A percentile compares a stretch with the other conserved stretches of the same genome.
These are phyloP conservation scores for Psilanteris sp. DNA, from an alignment of 1,140 invertebrate species.

Conservation along the genomic window DNA sequence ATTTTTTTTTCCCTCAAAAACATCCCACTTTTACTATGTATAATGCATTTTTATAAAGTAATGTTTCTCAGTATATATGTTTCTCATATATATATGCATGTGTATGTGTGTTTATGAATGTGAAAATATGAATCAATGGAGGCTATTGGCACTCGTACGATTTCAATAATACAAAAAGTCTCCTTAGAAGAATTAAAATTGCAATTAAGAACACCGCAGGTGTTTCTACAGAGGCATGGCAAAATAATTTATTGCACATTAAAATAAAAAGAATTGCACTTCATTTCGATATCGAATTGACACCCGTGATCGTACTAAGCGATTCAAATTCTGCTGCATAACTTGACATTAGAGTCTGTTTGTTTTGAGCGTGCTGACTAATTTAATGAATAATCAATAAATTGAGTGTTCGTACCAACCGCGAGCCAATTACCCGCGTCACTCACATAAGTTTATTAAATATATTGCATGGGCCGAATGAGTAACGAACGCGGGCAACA, in stretches of 20 bases:
- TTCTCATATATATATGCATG: too few species aligned
- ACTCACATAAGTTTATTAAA: slow-evolving; percentile 33
- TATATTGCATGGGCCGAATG: slow-evolving; percentile 38
- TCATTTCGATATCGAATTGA: too few species aligned
- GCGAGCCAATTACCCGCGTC: slow-evolving; percentile 20
- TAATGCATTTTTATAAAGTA: too few species aligned
- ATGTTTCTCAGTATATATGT: too few species aligned
- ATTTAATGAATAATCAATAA: slow-evolving; percentile 43
- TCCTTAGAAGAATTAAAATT: too few species aligned
- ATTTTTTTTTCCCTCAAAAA: too few species aligned
- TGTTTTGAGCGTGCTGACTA: slow-evolving; percentile 46
- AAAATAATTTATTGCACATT: slow-evolving; percentile 26
- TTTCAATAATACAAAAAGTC: too few species aligned
- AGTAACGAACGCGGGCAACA: slow-evolving; percentile 18
- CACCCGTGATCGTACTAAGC: too few species aligned
- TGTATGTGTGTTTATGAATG: too few species aligned
- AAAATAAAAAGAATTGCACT: slow-evolving; percentile 28
- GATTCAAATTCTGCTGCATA: slow-evolving; percentile 60
- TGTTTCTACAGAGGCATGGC: slow-evolving; percentile 1
- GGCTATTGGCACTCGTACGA: too few species aligned
- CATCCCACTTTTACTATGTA: too few species aligned
- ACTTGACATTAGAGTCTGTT: slow-evolving; percentile 35
- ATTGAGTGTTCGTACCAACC: slow-evolving; percentile 25
- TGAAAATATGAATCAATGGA: too few species aligned
- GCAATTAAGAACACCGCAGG: neutral